Evolutionary conservation across 2,113 vertebrate genomes (phyloP), one percentile per base, ranked within the genome.

Genomic region (Uria lomvia): DNA sequence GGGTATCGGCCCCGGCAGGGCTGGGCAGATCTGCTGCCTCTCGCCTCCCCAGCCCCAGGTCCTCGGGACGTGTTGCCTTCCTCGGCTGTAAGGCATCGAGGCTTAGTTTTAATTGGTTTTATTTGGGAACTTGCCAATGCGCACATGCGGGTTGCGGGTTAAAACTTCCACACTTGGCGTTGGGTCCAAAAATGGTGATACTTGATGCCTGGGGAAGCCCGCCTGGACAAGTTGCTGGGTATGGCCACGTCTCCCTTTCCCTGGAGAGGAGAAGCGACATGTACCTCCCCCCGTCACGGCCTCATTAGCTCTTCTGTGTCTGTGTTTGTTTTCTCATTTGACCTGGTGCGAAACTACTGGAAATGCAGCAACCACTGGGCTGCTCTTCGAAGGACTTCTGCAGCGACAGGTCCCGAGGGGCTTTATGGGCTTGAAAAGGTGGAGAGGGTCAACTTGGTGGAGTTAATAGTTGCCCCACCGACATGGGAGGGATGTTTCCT

Each of bases 381-480:
- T 27, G 11, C 49, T 62, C 74, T 68, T 75, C 16, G 32, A 85
- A 78, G 43, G 36, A 21, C 14, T 79, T 30, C 9, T 23, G 18
- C 66, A 62, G 56, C 0, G 0, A 56, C 12, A 65, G 45, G 11
- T 43, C 45, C 15, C 0, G 1, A 53, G 43, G 8, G 14, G 7
- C 43, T 72, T 0, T 50, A 23, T 47, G 60, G 22, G 20, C 22
- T 78, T 24, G 6, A 20, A 59, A 59, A 75, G 40, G 21, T 17
- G 21, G 34, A 85, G n/a, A n/a, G 11, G 12, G 15, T 66, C 34
- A 45, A 5, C 24, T 76, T 49, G 18, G 2, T 49, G 49, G 49
- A 60, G 43, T 22, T 63, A 45, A 27, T 14, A 30, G n/a, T 32
- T 6, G 2, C 32, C 20, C 30, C 38, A 22, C 49, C 3, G 8